Base-by-base conservation (phyloP, 2,113 vertebrate species). In the Tupaia tana region DNA sequence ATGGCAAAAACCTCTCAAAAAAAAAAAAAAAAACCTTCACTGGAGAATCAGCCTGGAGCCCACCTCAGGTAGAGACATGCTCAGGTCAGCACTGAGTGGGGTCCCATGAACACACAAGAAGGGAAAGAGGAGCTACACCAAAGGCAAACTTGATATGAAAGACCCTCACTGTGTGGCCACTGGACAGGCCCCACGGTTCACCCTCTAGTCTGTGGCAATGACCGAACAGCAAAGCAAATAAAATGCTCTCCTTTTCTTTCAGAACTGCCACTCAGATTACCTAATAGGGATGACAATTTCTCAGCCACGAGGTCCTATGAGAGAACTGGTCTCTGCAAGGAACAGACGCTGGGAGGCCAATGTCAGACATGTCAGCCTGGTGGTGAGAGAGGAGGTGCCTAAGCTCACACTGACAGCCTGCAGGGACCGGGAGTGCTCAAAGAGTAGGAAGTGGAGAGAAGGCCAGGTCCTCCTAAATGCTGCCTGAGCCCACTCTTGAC, bases 291-390 rank as follows among this genome's bases (percentile, higher is more conserved):
- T 1, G 24, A 43, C 9, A 13, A n/a, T 0, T 6, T 25, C 14
- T 27, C 15, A 1, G 2, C 27, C 2, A 18, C 56, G 8, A 18
- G 14, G 9, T 10, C 56, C 27, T 67, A 16, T 2, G 6, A 13
- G 43, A 56, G 52, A n/a, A 29, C 0, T 0, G 19, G 58, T 0
- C 7, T 15, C 71, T 3, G 3, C 0, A 0, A 63, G n/a, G n/a
- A 24, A 54, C 73, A 71, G 18, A 3, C 1, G 2, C 1, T 0
- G 24, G 52, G 52, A 79, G 2, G 4, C 8, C 3, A 6, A 24
- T 4, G 56, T 14, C 52, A 69, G 52, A 10, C 16, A 1, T 3
- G 9, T 5, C 16, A 10, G 24, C 12, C 1, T 1, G 0, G 63
- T 8, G 56, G 4, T 20, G 1, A 3, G n/a, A 10, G 4, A 18